phyloP scores from a whole-genome alignment of 2,797 vertebrate genomes.

The Heteromormyrus szaboi region DNA sequence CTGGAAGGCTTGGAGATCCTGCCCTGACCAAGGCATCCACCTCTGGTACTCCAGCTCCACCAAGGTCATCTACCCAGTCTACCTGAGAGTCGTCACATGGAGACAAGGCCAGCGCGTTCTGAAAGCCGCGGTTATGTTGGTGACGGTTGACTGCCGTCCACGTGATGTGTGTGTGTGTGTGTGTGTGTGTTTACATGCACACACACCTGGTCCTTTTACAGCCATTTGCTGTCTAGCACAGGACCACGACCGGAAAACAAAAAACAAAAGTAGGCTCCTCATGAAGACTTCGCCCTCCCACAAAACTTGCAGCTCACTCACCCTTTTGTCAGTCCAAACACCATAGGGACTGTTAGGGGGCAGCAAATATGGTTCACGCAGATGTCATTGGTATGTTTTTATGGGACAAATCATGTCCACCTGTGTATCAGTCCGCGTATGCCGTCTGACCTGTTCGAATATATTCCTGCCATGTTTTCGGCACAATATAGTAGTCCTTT shows the following conservation, averaged over 20 bases:
- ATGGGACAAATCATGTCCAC: background rate
- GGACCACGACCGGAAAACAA: background rate
- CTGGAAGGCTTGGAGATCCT: background rate
- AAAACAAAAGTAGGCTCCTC: background rate
- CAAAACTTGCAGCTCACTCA: background rate
- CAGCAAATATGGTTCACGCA: background rate
- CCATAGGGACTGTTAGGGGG: background rate
- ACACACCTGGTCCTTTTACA: background rate
- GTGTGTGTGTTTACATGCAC: background rate
- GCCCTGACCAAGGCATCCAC: background rate
- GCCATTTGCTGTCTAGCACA: background rate
- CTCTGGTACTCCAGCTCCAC: background rate
- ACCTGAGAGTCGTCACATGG: background rate
- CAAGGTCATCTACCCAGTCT: background rate
- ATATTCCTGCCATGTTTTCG: constrained; percentile 28
- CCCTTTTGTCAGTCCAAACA: background rate
- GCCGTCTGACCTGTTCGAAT: constrained; percentile 35
- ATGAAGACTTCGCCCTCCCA: background rate
- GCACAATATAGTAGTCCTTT: constrained; percentile 29
- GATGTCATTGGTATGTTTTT: background rate
- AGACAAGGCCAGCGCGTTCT: background rate
- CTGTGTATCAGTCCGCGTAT: constrained; percentile 21
- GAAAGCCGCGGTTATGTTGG: background rate
- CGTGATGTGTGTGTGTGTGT: background rate
- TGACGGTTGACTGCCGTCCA: background rate